Evolutionary conservation across 2,888 invertebrate species (phyloP).

Genomic region (Gryllus longicercus): DNA sequence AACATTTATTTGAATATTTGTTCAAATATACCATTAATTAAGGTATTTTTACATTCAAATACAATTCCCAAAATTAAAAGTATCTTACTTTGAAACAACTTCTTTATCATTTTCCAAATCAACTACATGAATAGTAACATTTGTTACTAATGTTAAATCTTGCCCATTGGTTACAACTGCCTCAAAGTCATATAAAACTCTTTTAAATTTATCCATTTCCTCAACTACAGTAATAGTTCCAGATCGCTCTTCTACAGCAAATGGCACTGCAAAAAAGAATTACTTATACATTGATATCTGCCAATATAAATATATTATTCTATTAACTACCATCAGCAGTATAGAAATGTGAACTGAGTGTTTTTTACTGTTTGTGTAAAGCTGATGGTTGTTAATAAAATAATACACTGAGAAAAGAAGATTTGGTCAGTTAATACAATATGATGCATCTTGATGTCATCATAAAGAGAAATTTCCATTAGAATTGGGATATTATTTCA

Average conservation of each 20-base stretch:
- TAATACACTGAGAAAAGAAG: too few relatives aligned
- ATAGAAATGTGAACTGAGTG: too few relatives aligned
- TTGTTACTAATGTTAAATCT: constrained; percentile 70
- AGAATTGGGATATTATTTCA: too few relatives aligned
- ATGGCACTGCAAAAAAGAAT: constrained; percentile 65
- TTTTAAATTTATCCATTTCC: constrained; percentile 64
- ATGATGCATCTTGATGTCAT: too few relatives aligned
- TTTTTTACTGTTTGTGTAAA: too few relatives aligned
- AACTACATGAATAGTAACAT: constrained; percentile 63
- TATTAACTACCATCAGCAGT: too few relatives aligned
- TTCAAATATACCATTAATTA: too few relatives aligned
- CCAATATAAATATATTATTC: not conserved
- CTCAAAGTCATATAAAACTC: constrained; percentile 73
- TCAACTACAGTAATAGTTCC: constrained; percentile 84
- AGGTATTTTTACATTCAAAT: too few relatives aligned
- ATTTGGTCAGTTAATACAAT: too few relatives aligned
- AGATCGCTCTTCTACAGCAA: constrained; percentile 82
- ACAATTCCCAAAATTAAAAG: not conserved
- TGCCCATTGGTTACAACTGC: constrained; percentile 69
- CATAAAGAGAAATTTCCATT: too few relatives aligned
- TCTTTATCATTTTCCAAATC: constrained; percentile 69
- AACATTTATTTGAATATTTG: not conserved
- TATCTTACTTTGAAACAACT: constrained; percentile 42
- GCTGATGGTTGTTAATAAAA: too few relatives aligned
- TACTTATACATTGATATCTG: not conserved